Base-by-base conservation (phyloP, 2,888 invertebrate species). In the Tineola bisselliella region DNA sequence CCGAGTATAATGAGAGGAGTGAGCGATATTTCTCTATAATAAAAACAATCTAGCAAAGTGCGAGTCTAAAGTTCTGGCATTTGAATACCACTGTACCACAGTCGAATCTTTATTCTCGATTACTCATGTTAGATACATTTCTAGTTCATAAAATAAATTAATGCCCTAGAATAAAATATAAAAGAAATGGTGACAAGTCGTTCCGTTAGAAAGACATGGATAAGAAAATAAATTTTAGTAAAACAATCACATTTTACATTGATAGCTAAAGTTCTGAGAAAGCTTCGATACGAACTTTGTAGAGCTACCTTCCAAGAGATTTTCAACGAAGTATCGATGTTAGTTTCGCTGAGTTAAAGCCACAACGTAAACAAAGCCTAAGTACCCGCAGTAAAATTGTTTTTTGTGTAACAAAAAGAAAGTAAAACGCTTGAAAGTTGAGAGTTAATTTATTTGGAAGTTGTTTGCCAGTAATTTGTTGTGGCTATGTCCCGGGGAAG, bases 391-490 rank as follows among this genome's bases (percentile, higher is more conserved):
- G 18, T 18, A 44, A 80, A 83, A 81, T 82, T 81, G 81, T 81
- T 84, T 79, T 79, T 75, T 73, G 56, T 56, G 56, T 69, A 72
- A 75, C 75, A 76, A 75, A 79, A 80, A 79, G 77, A 79, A 81
- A 79, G 79, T 77, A 78, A 79, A 84, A 82, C 79, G 79, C 76
- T 82, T 77, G 75, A 81, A 83, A 84, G 81, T 63, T 83, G 83
- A 75, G 81, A 84, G 81, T 81, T 82, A 84, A 84, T 84, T 84
- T 84, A 84, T 84, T 84, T 83, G 73, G 75, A 82, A 84, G 82
- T 84, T 84, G 84, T 84, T 84, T 81, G 81, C 76, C 76, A 76
- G 82, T 83, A 83, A 84, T 84, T 84, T 83, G 83, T 81, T 84
- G 82, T 75, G 83, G 81, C 76, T 73, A 72, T 73, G 76, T 81